Conservation (phyloP, 2,113 vertebrate genomes). For the Pao palembangensis region DNA sequence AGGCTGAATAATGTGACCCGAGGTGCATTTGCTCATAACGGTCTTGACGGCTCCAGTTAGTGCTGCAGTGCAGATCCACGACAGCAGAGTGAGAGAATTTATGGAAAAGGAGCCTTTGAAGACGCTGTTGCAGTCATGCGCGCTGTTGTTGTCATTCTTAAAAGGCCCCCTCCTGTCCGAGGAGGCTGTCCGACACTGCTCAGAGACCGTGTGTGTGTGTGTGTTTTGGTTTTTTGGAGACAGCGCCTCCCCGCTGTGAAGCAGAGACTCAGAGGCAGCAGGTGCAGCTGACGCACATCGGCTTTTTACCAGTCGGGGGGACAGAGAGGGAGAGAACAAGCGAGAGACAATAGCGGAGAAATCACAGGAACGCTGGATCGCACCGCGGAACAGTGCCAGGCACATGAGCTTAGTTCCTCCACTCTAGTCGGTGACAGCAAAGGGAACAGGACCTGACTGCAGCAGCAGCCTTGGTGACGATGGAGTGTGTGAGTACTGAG, state of each 20-base stretch:
- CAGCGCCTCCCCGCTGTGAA: slow-evolving; percentile 62
- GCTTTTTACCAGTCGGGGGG: slow-evolving; percentile 48
- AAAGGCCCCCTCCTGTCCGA: slow-evolving; percentile 32
- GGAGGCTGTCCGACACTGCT: slow-evolving; percentile 35
- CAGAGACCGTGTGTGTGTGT: slow-evolving; percentile 10
- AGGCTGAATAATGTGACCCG: too few relatives aligned
- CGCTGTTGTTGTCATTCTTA: slow-evolving; percentile 66
- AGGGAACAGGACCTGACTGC: slow-evolving; percentile 20
- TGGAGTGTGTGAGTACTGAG: slow-evolving; percentile 31
- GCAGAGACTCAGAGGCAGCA: slow-evolving; percentile 65
- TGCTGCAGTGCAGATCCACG: slow-evolving; percentile 44
- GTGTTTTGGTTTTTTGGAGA: slow-evolving; percentile 52
- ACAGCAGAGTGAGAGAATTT: slow-evolving; percentile 22
- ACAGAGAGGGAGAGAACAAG: slow-evolving; percentile 48
- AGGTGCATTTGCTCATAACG: background rate
- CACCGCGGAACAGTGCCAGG: slow-evolving; percentile 15
- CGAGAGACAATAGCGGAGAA: slow-evolving; percentile 34
- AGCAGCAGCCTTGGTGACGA: slow-evolving; percentile 5
- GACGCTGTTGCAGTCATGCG: slow-evolving; percentile 34
- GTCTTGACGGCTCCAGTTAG: slow-evolving; percentile 5
- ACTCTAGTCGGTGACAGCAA: slow-evolving; percentile 20
- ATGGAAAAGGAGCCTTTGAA: slow-evolving; percentile 45
- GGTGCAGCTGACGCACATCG: slow-evolving; percentile 72
- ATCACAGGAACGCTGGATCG: slow-evolving; percentile 27
- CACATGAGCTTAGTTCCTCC: slow-evolving; percentile 3